Evolutionary conservation across 2,888 invertebrate species (phyloP), one percentile per base, ranked within the genome.

Genomic region (Caenorhabditis imperialis): DNA sequence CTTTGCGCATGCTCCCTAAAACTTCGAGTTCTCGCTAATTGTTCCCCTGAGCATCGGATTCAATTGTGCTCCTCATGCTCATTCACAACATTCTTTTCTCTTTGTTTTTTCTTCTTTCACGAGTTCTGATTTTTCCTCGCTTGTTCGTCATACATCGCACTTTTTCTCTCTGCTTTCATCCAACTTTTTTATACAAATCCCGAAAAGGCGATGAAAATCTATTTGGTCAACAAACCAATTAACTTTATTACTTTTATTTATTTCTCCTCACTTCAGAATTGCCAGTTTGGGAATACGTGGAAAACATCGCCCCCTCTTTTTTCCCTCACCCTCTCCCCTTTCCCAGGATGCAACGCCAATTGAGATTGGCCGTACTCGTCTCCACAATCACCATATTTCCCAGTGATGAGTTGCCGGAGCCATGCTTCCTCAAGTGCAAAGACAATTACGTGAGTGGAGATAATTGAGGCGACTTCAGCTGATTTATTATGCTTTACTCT

Each of bases 341-440:
- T 30, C 10, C 16, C 33, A 27, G n/a, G 23, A 57, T 67, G 57
- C 40, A 30, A 30, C 54, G 14, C 20, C 27, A 55, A 27, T 27
- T 55, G 18, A 40, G 37, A 25, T 20, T 58, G 23, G 40, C 55
- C 22, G 30, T 61, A 14, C 30, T 71, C 23, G 8, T 71, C 14
- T 37, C 27, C 30, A 51, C 51, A 51, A 44, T 63, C 33, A 51
- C 42, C 10, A n/a, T 63, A 4, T 18, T 51, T 33, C 45, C 25
- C 4, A 57, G 38, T 20, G 33, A 58, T 37, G 51, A 58, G 20
- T 61, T 73, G 16, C 82, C 81, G 25, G 79, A 79, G 54, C 79
- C 83, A 0, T 82, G 81, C 44, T 80, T 84, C 37, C 72, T 84
- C 44, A 77, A 80, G 57, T 84, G 84, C 72, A 84, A 84, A 58